phyloP scores from a whole-genome alignment of 2,888 invertebrate genomes.

The Microctonus brassicae region DNA sequence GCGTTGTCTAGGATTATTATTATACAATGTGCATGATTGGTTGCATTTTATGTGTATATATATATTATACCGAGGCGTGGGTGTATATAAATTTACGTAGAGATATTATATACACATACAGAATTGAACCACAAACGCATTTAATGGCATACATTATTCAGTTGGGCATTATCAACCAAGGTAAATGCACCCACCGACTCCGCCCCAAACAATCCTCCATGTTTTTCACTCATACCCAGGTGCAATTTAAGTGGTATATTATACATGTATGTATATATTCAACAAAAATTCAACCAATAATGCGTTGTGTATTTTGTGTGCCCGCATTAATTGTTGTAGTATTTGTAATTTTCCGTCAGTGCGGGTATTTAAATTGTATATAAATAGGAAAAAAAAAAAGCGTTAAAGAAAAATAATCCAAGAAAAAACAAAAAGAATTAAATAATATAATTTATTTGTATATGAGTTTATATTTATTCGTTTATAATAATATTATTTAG shows the following conservation, averaged over 20 bases:
- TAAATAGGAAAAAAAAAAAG: neutral
- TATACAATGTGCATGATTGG: conserved; percentile 10
- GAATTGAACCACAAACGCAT: conserved; percentile 45
- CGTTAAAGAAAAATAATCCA: neutral
- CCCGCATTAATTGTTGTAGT: conserved; percentile 31
- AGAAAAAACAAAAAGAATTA: too few species aligned
- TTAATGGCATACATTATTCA: conserved; percentile 67
- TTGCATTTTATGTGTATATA: neutral
- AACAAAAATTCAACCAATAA: neutral
- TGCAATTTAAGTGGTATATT: neutral
- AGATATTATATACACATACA: too few species aligned
- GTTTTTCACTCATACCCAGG: conserved; percentile 52
- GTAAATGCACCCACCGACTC: conserved; percentile 61
- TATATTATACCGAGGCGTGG: conserved; percentile 31
- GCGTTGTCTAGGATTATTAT: neutral
- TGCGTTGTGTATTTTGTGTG: neutral
- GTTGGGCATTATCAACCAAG: conserved; percentile 57
- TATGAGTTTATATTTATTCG: too few species aligned
- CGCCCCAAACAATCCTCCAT: conserved; percentile 52
- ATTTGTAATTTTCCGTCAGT: neutral
- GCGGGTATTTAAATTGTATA: neutral
- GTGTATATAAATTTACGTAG: conserved; percentile 7
- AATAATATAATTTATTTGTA: too few species aligned
- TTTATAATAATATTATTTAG: neutral
- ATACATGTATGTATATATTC: too few species aligned